phyloP scores from a whole-genome alignment of 1,140 invertebrate species.

The Pygmarrhopalites habei region DNA sequence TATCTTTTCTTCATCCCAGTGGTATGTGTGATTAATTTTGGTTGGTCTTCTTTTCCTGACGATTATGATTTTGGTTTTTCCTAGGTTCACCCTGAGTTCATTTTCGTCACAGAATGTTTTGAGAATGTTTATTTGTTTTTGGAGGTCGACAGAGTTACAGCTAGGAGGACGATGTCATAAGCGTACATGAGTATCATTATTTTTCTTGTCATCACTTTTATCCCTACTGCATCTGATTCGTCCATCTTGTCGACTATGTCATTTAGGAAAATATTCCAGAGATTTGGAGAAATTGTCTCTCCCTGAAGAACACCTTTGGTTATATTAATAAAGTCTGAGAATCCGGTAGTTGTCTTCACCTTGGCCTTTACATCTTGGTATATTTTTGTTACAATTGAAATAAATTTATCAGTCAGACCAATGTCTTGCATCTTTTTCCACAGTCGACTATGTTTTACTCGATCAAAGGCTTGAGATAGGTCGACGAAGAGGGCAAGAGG shows the following conservation, averaged over 20 bases:
- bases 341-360: not conserved
- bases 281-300: not conserved
- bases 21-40: not conserved
- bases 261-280: not conserved
- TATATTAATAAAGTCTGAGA: not conserved
- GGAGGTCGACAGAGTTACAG: not conserved
- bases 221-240: not conserved
- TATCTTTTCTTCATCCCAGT: not conserved
- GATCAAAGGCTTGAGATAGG: slow-evolving; percentile 1
- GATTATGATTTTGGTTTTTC: slow-evolving; percentile 1
- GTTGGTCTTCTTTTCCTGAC: not conserved
- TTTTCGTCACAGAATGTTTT: not conserved
- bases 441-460: not conserved
- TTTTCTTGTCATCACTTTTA: not conserved
- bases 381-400: not conserved
- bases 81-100: slow-evolving; percentile 3
- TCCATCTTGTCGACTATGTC: not conserved
- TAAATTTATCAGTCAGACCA: not conserved
- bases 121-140: not conserved
- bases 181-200: not conserved
- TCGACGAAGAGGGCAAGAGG: not conserved
- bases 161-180: slow-evolving; percentile 3
- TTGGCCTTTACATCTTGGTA: not conserved
- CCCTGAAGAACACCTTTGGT: not conserved
- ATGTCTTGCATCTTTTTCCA: not conserved